These are phyloP conservation scores for Cynoglossus semilaevis DNA, from an alignment of 2,113 vertebrate species.

Conservation along the genomic window DNA sequence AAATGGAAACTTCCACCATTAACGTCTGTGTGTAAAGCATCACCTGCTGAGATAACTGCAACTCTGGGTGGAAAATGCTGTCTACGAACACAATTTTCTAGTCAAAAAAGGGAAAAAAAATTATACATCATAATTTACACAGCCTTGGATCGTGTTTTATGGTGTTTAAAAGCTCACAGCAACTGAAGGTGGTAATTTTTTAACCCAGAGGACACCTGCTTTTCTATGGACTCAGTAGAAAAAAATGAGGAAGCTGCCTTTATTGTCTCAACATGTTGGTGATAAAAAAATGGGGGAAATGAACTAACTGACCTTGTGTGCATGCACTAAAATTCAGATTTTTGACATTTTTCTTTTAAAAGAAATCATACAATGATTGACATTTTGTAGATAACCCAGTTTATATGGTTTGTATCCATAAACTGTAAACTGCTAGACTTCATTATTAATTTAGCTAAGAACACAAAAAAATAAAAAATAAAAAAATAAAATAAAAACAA, in stretches of 20 bases:
- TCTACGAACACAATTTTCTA: conserved; percentile 35
- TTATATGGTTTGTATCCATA: too few species aligned
- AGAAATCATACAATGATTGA: too few species aligned
- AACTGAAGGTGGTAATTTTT: conserved; percentile 21
- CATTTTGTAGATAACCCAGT: too few species aligned
- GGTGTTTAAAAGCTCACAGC: not conserved
- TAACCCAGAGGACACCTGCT: conserved; percentile 43
- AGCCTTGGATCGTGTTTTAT: not conserved
- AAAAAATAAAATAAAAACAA: too few species aligned
- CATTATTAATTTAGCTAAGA: too few species aligned
- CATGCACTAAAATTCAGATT: too few species aligned
- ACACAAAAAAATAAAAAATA: too few species aligned
- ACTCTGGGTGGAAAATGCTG: conserved; percentile 51
- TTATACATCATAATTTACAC: not conserved
- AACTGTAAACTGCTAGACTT: too few species aligned
- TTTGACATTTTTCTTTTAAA: too few species aligned
- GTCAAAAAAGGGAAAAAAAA: conserved; percentile 31
- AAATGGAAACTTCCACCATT: conserved; percentile 66
- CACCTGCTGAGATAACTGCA: conserved; percentile 69
- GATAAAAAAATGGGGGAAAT: not conserved
- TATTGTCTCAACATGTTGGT: conserved; percentile 14
- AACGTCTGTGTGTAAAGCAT: conserved; percentile 53
- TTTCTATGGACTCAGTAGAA: conserved; percentile 4
- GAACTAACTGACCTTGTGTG: too few species aligned
- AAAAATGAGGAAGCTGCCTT: not conserved